Percentiles rank a stretch among this genome's conserved stretches.
These are phyloP conservation scores for Labeo rohita DNA, from an alignment of 2,113 vertebrate genomes.

Conservation along the genomic window DNA sequence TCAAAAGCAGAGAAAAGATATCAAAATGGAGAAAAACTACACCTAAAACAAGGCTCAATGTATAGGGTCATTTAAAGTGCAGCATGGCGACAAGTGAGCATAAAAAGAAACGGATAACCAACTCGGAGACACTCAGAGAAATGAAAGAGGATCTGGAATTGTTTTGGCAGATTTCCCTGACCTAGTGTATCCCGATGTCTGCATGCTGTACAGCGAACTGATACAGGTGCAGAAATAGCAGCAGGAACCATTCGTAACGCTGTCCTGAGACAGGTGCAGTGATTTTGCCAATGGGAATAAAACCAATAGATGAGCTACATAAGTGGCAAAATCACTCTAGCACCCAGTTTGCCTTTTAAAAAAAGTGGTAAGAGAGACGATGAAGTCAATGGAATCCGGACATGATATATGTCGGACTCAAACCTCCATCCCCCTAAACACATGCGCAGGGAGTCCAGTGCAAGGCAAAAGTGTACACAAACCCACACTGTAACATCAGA, in stretches of 20 bases:
- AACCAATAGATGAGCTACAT: neutral
- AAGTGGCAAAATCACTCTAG: neutral
- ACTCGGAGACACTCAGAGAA: neutral
- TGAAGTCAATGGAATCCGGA: neutral
- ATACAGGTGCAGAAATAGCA: conserved; percentile 53
- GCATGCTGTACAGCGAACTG: conserved; percentile 27
- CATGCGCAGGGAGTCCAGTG: neutral
- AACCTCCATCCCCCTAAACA: neutral
- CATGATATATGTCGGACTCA: neutral
- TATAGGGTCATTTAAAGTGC: neutral
- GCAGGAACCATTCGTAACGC: conserved; percentile 32
- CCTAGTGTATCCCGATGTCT: conserved; percentile 43
- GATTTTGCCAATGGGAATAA: conserved; percentile 13
- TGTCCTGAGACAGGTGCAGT: conserved; percentile 28
- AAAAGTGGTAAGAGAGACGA: neutral
- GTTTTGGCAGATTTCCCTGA: conserved; percentile 64
- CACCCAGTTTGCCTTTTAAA: neutral
- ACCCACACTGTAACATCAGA: conserved; percentile 27
- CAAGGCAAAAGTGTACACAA: conserved; percentile 17
- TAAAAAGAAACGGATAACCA: conserved; percentile 8
- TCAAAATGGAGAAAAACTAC: neutral
- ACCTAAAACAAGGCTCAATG: neutral
- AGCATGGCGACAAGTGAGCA: conserved; percentile 1
- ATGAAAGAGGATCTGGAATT: conserved; percentile 12
- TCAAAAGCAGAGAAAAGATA: neutral